Conservation (phyloP, 2,888 invertebrate genomes). For the Petrolisthes manimaculis region DNA sequence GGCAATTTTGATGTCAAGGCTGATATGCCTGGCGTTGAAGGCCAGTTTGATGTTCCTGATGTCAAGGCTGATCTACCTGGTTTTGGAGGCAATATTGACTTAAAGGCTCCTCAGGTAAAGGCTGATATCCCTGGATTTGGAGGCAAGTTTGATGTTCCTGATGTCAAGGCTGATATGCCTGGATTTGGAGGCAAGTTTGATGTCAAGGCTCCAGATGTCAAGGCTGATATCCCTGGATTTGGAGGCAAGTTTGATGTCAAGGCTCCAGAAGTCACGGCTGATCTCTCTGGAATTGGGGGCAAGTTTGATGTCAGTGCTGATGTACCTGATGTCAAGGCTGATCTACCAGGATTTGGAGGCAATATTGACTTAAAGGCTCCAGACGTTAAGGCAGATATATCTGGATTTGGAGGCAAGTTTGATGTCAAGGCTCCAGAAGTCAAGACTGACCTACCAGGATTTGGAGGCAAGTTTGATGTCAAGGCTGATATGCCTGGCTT, state of each 20-base stretch:
- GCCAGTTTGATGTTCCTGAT: background rate
- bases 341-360: constrained; percentile 26
- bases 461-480: constrained; percentile 30
- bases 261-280: constrained; percentile 15
- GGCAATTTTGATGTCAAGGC: constrained; percentile 11
- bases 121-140: constrained; percentile 25
- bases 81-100: constrained; percentile 9
- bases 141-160: background rate
- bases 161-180: constrained; percentile 13
- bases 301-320: background rate
- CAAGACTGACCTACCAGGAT: constrained; percentile 7
- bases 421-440: background rate
- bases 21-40: background rate
- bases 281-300: constrained; percentile 38
- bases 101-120: background rate
- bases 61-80: constrained; percentile 12
- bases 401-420: constrained; percentile 13
- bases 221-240: constrained; percentile 18
- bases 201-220: constrained; percentile 7
- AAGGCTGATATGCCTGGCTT: constrained; percentile 26
- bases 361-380: background rate
- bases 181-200: constrained; percentile 37
- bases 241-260: constrained; percentile 11
- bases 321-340: constrained; percentile 5
- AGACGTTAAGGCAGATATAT: background rate